A percentile compares a stretch with the other conserved stretches of the same genome.
Conservation (phyloP, 2,797 vertebrate genomes). For the Lerista edwardsae region DNA sequence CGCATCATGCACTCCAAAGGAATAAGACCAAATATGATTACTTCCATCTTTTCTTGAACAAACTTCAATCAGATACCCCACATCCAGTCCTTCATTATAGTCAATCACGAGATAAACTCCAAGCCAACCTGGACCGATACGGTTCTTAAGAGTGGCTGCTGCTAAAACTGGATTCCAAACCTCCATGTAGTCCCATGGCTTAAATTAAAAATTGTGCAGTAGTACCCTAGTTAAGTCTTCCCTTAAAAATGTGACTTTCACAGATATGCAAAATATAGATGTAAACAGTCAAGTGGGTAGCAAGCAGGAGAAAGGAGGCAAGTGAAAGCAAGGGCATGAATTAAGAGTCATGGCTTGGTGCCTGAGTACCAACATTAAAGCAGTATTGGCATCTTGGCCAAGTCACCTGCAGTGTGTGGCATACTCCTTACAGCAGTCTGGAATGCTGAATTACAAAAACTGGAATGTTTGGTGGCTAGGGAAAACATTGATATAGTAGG, state of each 20-base stretch:
- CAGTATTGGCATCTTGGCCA: conserved; percentile 17
- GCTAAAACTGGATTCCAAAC: background rate
- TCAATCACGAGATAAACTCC: background rate
- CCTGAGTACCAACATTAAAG: conserved; percentile 42
- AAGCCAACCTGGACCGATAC: background rate
- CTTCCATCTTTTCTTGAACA: background rate
- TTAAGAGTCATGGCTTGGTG: conserved; percentile 26
- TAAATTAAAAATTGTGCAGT: background rate
- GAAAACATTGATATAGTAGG: too few relatives aligned
- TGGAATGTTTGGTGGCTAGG: too few relatives aligned
- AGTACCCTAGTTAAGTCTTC: background rate
- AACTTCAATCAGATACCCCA: background rate
- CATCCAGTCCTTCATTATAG: background rate
- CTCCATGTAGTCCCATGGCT: background rate
- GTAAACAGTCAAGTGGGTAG: conserved; percentile 23
- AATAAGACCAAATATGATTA: background rate
- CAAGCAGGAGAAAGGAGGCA: conserved; percentile 46
- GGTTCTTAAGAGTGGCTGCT: background rate
- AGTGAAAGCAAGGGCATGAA: conserved; percentile 49
- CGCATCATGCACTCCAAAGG: background rate
- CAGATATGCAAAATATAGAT: background rate
- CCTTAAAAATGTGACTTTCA: too few relatives aligned
- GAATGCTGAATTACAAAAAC: too few relatives aligned
- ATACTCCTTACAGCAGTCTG: background rate
- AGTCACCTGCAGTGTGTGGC: background rate